phyloP scores from a whole-genome alignment of 2,797 vertebrate species.

The Sylvia borin region DNA sequence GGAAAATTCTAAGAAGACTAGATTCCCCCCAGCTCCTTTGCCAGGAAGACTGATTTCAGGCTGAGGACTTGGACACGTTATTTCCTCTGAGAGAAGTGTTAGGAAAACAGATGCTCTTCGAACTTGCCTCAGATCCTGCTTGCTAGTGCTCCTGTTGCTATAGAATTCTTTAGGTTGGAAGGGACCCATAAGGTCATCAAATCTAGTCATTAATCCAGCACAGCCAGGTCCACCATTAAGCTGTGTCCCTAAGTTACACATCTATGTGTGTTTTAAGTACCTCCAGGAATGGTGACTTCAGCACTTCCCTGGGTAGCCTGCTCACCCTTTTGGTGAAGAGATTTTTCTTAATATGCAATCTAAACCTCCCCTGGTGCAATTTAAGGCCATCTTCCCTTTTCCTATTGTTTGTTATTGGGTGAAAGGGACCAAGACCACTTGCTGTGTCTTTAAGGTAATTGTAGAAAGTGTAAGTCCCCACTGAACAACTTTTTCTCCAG shows the following conservation, averaged over 20 bases:
- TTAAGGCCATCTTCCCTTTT: background rate
- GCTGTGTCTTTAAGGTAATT: background rate
- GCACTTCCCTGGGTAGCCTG: background rate
- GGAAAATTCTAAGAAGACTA: background rate
- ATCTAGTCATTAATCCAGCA: background rate
- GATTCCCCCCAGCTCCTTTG: background rate
- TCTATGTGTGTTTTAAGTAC: background rate
- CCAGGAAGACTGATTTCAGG: background rate
- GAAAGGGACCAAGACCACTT: background rate
- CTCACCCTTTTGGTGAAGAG: background rate
- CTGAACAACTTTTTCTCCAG: background rate
- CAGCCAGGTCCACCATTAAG: background rate
- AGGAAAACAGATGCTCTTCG: background rate
- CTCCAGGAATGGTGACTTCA: background rate
- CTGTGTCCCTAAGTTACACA: background rate
- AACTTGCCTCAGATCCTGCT: background rate
- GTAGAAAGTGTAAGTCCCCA: background rate
- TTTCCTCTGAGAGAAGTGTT: background rate
- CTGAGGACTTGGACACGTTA: fast-evolving
- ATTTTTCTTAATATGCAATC: background rate
- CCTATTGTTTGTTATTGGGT: background rate
- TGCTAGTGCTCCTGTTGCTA: background rate
- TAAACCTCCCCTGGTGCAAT: background rate
- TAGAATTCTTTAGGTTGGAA: background rate
- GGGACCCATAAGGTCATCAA: background rate